Base-by-base conservation (phyloP, 2,113 vertebrate species). In the Barnardius zonarius region DNA sequence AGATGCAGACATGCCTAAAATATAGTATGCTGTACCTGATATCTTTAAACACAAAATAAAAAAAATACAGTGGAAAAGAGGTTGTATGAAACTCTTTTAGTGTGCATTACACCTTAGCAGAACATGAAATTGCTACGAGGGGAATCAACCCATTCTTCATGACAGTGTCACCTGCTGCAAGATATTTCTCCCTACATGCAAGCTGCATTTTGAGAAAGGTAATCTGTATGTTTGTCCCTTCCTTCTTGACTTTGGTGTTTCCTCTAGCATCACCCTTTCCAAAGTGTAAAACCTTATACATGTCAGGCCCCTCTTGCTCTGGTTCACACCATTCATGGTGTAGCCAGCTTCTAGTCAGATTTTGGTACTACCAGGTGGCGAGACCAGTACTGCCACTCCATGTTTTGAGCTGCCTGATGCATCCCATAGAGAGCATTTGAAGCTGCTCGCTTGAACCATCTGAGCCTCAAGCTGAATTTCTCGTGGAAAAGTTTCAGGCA, bases 261-360 rank as follows among this genome's bases (percentile, higher is more conserved):
- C 63, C 48, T 51, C 33, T 41, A 33, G 35, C 4, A 14, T 39
- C 80, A 54, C 25, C 30, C n/a, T 46, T 74, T 66, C 67, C 33
- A 15, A 61, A 17, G 33, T 1, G 16, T 31, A 55, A 15, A 49
- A 3, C 4, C 18, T 49, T 24, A 35, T 7, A 39, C 0, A 0
- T 27, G 48, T 44, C 41, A 79, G 59, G 35, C 6, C 17, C 17
- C 27, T 49, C 61, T 68, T 13, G 14, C 18, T 35, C n/a, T 57
- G 31, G 15, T 28, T 90, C 41, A 24, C 7, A 28, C 24, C 7
- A 3, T 7, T 46, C n/a, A 19, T 4, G 6, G 23, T 4, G 33
- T 14, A 84, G 46, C 44, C 51, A 66, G 13, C 31, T 78, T 28
- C 55, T 44, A 18, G 24, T 5, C 30, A 51, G 9, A 20, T 20